These are phyloP conservation scores for Drosophila pandora DNA, from an alignment of 1,140 invertebrate species.

Conservation along the genomic window DNA sequence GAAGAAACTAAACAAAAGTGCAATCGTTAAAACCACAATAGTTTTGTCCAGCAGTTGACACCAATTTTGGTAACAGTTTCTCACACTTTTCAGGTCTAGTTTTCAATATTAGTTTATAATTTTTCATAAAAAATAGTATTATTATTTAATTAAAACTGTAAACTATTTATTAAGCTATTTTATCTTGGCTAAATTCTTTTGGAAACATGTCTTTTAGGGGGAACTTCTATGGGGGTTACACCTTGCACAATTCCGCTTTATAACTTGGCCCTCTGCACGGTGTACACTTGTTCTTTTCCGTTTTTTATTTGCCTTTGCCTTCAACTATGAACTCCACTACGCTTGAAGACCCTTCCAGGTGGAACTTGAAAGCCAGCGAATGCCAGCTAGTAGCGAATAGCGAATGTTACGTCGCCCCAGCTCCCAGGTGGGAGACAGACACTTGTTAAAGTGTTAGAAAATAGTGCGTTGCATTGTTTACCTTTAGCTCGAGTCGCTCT, in stretches of 20 bases:
- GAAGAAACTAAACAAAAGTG: conserved; percentile 54
- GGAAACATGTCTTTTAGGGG: background rate
- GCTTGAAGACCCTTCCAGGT: conserved; percentile 64
- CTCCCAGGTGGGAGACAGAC: conserved; percentile 49
- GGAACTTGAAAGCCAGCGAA: conserved; percentile 64
- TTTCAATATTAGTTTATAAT: no score
- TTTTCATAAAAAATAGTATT: no score
- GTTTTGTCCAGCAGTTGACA: conserved; percentile 51
- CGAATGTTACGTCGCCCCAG: no score
- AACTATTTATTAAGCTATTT: background rate
- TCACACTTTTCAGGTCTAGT: conserved; percentile 12
- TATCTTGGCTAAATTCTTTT: background rate
- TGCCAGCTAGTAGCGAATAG: conserved; percentile 17
- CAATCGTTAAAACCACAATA: conserved; percentile 49
- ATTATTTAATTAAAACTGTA: background rate
- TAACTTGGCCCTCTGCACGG: background rate
- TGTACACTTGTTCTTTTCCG: conserved; percentile 50
- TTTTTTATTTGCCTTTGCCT: conserved; percentile 61
- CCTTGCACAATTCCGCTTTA: conserved; percentile 32
- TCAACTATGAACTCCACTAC: conserved; percentile 78
- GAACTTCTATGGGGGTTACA: background rate
- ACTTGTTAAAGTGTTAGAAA: conserved; percentile 81
- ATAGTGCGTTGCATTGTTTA: conserved; percentile 82
- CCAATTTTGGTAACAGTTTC: conserved; percentile 33
- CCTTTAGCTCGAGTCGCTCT: conserved; percentile 73